Evolutionary conservation across 2,797 vertebrate genomes (phyloP), one percentile per base, ranked within the genome.

Genomic region (Huso huso): DNA sequence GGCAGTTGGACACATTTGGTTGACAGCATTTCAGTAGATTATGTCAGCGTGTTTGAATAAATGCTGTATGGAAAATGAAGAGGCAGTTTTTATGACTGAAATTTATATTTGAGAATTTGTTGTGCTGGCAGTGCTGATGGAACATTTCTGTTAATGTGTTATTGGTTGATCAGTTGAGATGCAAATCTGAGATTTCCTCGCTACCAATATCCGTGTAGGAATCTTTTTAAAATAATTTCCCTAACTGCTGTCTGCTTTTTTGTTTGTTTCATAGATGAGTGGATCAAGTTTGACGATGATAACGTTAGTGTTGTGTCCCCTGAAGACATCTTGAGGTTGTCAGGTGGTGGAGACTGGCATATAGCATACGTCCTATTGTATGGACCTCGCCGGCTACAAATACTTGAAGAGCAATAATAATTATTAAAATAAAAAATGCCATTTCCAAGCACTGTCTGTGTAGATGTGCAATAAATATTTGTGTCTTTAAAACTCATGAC

Each of bases 211-310:
- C 4, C 5, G 1, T 37, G 37, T 37, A 37, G 37, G 37, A 37
- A 5, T 37, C 5, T 4, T 37, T 37, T 37, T 37, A 5, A 37
- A 37, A 37, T 4, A 5, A 37, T 37, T 37, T 18, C 18, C 37
- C 37, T 37, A 37, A 37, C 37, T 37, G 48, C 6, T 12, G 57
- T 11, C 49, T 4, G 37, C 4, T 37, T 12, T 58, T 8, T 53
- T 4, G 10, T 37, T 68, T 55, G 8, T n/a, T 49, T 23, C 75
- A 71, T 82, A 99, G 97, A 98, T 77, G 97, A 99, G 75, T 99
- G 97, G 97, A 93, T 99, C 75, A 99, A 99, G 78, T 99, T 98
- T 73, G 96, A 99, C 4, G 97, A 99, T 0, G 97, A 99, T 81
- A 99, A 98, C 81, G 96, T 99, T 82, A 99, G 96, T 75, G 85